A percentile compares a stretch with the other conserved stretches of the same genome.
Evolutionary conservation across 2,797 vertebrate species (phyloP).

Genomic region (Sebastiscus albofasciatus): DNA sequence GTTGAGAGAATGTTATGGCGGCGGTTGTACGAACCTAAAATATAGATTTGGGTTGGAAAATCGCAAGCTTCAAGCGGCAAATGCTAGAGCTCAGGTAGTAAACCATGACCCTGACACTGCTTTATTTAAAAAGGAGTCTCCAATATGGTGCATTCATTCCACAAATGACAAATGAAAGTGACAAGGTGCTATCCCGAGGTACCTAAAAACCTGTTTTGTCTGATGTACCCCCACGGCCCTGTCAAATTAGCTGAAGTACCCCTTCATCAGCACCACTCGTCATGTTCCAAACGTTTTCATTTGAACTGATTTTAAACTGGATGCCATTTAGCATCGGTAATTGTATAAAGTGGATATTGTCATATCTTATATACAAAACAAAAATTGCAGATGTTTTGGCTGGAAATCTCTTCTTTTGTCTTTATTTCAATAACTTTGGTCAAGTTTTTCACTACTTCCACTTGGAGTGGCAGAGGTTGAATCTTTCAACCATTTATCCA

Average conservation of each 20-base stretch:
- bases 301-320: neutral
- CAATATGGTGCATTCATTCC: neutral
- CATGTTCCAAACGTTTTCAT: neutral
- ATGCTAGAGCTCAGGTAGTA: neutral
- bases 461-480: neutral
- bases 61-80: neutral
- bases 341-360: neutral
- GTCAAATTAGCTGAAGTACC: neutral
- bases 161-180: too few relatives aligned
- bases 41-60: conserved; percentile 31
- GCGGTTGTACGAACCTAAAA: conserved; percentile 16
- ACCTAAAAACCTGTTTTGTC: too few relatives aligned
- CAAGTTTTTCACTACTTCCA: neutral
- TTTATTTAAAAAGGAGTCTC: neutral
- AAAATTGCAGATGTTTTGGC: neutral
- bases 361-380: neutral
- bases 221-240: neutral
- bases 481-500: neutral
- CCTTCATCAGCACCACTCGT: neutral
- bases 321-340: neutral
- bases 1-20: conserved; percentile 24
- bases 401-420: neutral
- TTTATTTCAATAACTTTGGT: neutral
- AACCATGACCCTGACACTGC: neutral
- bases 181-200: too few relatives aligned